phyloP scores from a whole-genome alignment of 1,140 invertebrate genomes.

The Caligus rogercresseyi region DNA sequence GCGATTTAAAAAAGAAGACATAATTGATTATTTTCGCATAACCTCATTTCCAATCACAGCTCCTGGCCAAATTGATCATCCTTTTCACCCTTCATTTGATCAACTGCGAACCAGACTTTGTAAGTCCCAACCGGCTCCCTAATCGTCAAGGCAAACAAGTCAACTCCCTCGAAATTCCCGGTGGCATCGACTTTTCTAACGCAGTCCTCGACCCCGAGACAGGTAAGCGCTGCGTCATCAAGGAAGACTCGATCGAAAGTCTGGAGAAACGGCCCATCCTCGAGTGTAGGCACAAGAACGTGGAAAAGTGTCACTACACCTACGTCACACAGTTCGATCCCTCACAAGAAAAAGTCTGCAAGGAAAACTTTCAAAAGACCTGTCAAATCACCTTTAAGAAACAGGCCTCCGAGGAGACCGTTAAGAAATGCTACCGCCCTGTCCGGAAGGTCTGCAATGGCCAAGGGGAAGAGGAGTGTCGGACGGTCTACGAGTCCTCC shows the following conservation, averaged over 20 bases:
- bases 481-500: constrained; percentile 19
- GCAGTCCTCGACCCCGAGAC: constrained; percentile 11
- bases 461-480: constrained; percentile 15
- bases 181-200: constrained; percentile 15
- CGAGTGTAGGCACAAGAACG: constrained; percentile 20
- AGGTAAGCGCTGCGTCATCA: constrained; percentile 13
- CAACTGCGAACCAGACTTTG: neutral
- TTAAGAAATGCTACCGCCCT: constrained; percentile 13
- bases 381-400: constrained; percentile 19
- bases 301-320: constrained; percentile 18
- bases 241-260: constrained; percentile 10
- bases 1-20: no score
- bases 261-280: constrained; percentile 14
- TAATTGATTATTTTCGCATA: no score
- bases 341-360: constrained; percentile 15
- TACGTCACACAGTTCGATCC: constrained; percentile 16
- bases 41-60: no score
- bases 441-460: constrained; percentile 13
- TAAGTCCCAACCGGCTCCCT: neutral
- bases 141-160: constrained; percentile 11
- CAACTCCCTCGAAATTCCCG: neutral
- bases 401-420: constrained; percentile 13
- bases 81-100: no score
- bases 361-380: constrained; percentile 18
- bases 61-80: no score